Conservation (phyloP, 2,888 invertebrate genomes). For the Tipula confusa region DNA sequence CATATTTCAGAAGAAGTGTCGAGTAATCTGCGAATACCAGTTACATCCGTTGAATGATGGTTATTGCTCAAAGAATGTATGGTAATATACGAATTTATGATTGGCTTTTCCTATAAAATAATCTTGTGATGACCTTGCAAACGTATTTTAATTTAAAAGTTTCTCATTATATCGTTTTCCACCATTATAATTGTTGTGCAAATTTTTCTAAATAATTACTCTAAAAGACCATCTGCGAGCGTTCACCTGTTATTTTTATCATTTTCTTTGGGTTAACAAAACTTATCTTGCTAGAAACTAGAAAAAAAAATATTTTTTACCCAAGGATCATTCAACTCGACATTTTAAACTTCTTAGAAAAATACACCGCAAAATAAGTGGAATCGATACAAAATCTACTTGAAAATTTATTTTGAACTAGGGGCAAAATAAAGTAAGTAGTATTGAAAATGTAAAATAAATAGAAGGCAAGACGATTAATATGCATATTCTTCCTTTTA, state of each 20-base stretch:
- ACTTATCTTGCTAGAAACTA: neutral
- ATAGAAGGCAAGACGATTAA: neutral
- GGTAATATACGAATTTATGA: too few relatives aligned
- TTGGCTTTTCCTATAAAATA: too few relatives aligned
- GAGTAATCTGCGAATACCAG: too few relatives aligned
- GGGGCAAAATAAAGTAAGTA: neutral
- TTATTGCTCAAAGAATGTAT: too few relatives aligned
- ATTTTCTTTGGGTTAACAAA: too few relatives aligned
- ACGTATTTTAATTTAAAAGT: too few relatives aligned
- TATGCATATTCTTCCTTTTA: neutral
- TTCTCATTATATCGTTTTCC: neutral
- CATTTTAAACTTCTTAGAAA: neutral
- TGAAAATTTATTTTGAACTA: neutral
- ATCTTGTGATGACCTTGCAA: too few relatives aligned
- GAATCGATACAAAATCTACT: constrained; percentile 3
- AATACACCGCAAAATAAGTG: neutral
- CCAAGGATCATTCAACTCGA: neutral
- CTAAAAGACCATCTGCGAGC: too few relatives aligned
- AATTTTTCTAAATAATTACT: too few relatives aligned
- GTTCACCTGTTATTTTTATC: too few relatives aligned
- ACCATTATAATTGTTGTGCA: neutral
- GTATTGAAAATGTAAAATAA: neutral
- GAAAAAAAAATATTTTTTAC: neutral
- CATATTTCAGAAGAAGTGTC: too few relatives aligned
- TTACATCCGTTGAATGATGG: too few relatives aligned